Evolutionary conservation across 2,797 vertebrate genomes (phyloP).

Genomic region (Sitta carolinensis): DNA sequence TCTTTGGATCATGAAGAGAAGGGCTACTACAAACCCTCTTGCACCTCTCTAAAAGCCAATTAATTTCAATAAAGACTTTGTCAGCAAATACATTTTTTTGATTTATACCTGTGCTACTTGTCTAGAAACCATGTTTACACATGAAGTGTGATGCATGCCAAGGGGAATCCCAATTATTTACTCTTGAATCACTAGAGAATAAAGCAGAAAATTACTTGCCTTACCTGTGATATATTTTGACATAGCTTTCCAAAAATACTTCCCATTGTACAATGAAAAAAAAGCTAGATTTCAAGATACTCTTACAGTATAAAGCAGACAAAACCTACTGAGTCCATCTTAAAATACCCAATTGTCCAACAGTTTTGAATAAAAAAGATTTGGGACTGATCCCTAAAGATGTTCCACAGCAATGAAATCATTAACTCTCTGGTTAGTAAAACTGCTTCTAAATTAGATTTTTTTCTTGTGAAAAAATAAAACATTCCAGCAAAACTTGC

Average conservation of each 20-base stretch:
- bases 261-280: not conserved
- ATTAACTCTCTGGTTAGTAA: not conserved
- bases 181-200: not conserved
- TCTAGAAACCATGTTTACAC: not conserved
- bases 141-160: not conserved
- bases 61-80: not conserved
- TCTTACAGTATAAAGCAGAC: not conserved
- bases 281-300: not conserved
- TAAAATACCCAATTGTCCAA: not conserved
- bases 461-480: not conserved
- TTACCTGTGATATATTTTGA: not conserved
- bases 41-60: not conserved
- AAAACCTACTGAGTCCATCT: not conserved
- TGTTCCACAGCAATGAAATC: not conserved
- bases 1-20: not conserved
- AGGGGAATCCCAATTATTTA: not conserved
- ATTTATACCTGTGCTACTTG: not conserved
- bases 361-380: not conserved
- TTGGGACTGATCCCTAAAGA: not conserved
- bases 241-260: not conserved
- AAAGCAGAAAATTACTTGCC: not conserved
- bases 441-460: not conserved
- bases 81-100: not conserved
- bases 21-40: not conserved
- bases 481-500: not conserved